Base-by-base conservation (phyloP, 2,797 vertebrate genomes). In the Telmatherina bonti region DNA sequence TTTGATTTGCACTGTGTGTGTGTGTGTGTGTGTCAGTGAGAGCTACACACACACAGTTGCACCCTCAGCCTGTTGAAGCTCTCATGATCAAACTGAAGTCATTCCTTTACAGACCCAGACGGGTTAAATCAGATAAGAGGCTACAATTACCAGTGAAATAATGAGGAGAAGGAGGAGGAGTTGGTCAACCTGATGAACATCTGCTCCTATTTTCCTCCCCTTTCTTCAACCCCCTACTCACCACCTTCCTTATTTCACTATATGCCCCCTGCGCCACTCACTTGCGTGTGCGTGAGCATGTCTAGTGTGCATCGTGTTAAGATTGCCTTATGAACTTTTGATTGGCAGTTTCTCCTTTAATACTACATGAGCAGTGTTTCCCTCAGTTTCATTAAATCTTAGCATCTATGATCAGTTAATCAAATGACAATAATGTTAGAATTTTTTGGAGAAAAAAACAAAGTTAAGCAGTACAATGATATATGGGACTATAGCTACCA, bases 181-280 rank as follows among this genome's bases (percentile, higher is more conserved):
- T 74, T 55, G 66, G 72, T 52, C 73, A 86, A 88, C 81, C 82
- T 91, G 88, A 86, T 82, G 85, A 92, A 92, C 90, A 91, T 92
- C 90, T 93, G 90, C 88, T 91, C 84, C 84, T 83, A 79, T 85
- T 85, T 89, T 84, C 69, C 83, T 81, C 59, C 75, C 58, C 51
- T 59, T 76, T 61, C 71, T 77, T 63, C 27, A 38, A 26, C 58
- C 38, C 78, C 29, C 49, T 51, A 30, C 61, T 58, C 52, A 53
- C 64, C 54, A 60, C 63, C 67, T 64, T 76, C 58, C 61, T 56
- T 62, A 79, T 78, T 75, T 78, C 70, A 83, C 70, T 82, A 79
- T 83, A 63, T 75, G 67, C 69, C 78, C 82, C 72, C 81, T 67
- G 30, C 70, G 45, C 74, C 61, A 70, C 74, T 79, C 10, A 20